Percentiles rank a stretch among this genome's conserved stretches.
These are phyloP conservation scores for Smittia sp. DNA, from an alignment of 2,888 invertebrate genomes.

Conservation along the genomic window DNA sequence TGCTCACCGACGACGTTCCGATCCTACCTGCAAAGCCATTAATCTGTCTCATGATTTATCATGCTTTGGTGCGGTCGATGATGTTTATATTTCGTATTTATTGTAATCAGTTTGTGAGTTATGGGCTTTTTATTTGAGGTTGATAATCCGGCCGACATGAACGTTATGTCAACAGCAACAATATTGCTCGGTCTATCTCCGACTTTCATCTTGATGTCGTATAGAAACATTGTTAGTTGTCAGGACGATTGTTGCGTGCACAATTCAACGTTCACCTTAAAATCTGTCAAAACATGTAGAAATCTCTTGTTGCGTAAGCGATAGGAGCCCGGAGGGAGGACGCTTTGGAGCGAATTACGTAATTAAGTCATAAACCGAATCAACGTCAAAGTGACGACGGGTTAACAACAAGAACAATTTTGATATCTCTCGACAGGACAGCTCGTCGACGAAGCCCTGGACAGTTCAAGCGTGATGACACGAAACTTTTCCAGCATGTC, in stretches of 20 bases:
- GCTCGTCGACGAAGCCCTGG: neutral
- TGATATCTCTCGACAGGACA: neutral
- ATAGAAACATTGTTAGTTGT: too few species aligned
- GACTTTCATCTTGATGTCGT: neutral
- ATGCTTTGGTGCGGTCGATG: neutral
- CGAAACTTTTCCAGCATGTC: neutral
- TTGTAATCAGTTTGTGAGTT: constrained; percentile 27
- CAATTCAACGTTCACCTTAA: constrained; percentile 1
- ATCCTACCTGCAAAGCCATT: constrained; percentile 35
- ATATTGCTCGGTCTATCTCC: constrained; percentile 6
- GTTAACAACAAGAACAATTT: neutral
- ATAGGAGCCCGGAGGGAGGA: neutral
- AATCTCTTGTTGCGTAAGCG: constrained; percentile 8
- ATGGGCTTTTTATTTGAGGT: constrained; percentile 18
- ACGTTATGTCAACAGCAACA: constrained; percentile 10
- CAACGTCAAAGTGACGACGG: constrained; percentile 5
- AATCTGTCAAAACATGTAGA: constrained; percentile 17
- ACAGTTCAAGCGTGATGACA: neutral
- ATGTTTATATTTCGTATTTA: constrained; percentile 36
- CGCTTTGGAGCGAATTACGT: neutral
- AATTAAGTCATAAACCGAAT: constrained; percentile 13
- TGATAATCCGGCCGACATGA: constrained; percentile 4
- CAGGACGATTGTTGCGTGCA: neutral
- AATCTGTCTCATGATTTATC: constrained; percentile 39
- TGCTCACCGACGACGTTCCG: neutral